Evolutionary conservation across 2,113 vertebrate genomes (phyloP).

Genomic region (Trematomus loennbergii): DNA sequence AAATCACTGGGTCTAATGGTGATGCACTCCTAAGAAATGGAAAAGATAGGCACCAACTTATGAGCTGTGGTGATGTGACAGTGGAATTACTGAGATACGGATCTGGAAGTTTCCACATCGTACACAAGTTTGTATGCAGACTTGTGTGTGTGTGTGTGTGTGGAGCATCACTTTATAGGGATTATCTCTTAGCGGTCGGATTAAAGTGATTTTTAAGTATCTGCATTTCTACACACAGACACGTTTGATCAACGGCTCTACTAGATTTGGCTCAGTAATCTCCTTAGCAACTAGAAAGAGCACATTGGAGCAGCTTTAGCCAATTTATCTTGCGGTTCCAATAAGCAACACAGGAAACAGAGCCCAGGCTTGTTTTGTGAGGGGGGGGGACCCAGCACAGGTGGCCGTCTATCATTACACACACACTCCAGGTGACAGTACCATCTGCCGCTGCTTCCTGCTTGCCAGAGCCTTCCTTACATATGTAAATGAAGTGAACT

Average conservation of each 20-base stretch:
- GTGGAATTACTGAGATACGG: not conserved
- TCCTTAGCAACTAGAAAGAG: constrained; percentile 43
- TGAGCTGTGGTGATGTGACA: constrained; percentile 3
- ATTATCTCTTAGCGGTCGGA: constrained; percentile 36
- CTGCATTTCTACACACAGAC: constrained; percentile 28
- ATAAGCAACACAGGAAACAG: constrained; percentile 34
- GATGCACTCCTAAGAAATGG: constrained; percentile 11
- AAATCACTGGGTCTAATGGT: constrained; percentile 5
- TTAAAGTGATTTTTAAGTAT: constrained; percentile 50
- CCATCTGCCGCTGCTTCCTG: constrained; percentile 71
- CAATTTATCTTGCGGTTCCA: constrained; percentile 33
- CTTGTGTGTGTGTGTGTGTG: constrained; percentile 3
- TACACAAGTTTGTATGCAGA: constrained; percentile 11
- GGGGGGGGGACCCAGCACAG: constrained; percentile 46
- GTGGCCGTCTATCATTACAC: constrained; percentile 69
- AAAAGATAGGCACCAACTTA: constrained; percentile 34
- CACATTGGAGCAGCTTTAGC: constrained; percentile 19
- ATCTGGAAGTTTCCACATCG: constrained; percentile 22
- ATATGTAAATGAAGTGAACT: constrained; percentile 56
- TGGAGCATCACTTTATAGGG: constrained; percentile 12
- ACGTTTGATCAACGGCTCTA: constrained; percentile 43
- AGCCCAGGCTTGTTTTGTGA: constrained; percentile 37
- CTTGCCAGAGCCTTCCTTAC: constrained; percentile 41
- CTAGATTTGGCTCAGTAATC: constrained; percentile 42
- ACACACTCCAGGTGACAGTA: constrained; percentile 67